These are phyloP conservation scores for Rhineura floridana DNA, from an alignment of 2,113 vertebrate species.

Conservation along the genomic window DNA sequence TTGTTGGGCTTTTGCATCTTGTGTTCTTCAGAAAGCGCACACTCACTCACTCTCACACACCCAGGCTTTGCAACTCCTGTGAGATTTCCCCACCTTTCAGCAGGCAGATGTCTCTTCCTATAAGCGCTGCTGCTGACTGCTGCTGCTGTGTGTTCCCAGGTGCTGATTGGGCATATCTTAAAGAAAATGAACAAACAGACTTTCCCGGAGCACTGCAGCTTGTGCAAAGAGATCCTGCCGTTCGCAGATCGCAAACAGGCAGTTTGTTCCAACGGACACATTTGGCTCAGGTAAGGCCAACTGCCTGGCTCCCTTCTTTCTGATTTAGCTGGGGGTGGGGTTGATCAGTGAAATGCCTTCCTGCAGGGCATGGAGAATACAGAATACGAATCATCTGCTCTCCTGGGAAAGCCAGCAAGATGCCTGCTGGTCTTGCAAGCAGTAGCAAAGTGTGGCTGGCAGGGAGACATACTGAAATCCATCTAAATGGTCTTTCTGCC, in stretches of 20 bases:
- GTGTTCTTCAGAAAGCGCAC: background rate
- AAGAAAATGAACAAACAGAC: conserved; percentile 98
- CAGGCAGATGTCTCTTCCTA: conserved; percentile 2
- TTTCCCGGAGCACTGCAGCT: conserved; percentile 90
- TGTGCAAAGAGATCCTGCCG: conserved; percentile 91
- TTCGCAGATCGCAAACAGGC: conserved; percentile 90
- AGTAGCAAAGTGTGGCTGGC: background rate
- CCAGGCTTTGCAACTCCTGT: background rate
- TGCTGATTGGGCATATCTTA: conserved; percentile 93
- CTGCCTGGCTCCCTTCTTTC: too few relatives aligned
- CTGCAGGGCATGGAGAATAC: background rate
- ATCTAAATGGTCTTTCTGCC: too few relatives aligned
- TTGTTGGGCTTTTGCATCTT: conserved; percentile 20
- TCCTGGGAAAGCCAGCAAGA: background rate
- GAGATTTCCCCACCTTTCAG: background rate
- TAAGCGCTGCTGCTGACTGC: background rate
- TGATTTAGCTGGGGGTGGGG: background rate
- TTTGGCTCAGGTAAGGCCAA: conserved; percentile 89
- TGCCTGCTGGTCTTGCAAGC: background rate
- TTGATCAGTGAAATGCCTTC: background rate
- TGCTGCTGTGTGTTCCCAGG: conserved; percentile 74
- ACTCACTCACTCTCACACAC: too few relatives aligned
- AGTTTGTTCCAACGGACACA: conserved; percentile 89
- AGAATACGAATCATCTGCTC: background rate
- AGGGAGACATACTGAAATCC: background rate